Evolutionary conservation across 2,797 vertebrate species (phyloP).

Genomic region (Todus mexicanus): DNA sequence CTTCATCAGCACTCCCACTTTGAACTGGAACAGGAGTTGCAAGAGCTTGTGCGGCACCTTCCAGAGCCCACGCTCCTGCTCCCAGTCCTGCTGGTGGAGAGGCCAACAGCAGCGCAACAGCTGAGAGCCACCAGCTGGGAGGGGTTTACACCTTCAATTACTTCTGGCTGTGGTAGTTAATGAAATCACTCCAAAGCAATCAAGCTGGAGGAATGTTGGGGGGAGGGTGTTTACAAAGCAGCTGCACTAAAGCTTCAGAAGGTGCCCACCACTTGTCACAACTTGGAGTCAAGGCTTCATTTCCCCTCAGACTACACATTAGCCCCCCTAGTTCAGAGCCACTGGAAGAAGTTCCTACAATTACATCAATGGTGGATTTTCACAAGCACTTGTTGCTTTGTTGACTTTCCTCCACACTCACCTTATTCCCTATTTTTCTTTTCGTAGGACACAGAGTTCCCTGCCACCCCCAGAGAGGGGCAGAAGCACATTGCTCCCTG

Average conservation of each 20-base stretch:
- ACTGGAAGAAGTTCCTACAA: not conserved
- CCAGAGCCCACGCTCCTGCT: not conserved
- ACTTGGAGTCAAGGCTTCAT: not conserved
- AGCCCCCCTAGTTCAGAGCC: not conserved
- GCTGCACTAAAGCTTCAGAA: not conserved
- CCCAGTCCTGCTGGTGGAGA: not conserved
- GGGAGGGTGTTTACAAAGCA: not conserved
- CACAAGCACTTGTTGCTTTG: not conserved
- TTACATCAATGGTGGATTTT: not conserved
- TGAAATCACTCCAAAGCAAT: not conserved
- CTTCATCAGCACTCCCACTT: not conserved
- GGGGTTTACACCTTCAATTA: not conserved
- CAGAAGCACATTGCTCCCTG: not conserved
- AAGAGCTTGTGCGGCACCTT: not conserved
- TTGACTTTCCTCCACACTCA: not conserved
- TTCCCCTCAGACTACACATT: not conserved
- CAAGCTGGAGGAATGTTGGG: not conserved
- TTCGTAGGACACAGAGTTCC: not conserved
- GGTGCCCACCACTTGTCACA: not conserved
- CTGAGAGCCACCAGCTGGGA: not conserved
- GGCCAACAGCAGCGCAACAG: not conserved
- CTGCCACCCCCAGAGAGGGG: not conserved
- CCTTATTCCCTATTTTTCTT: not conserved
- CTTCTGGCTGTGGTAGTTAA: not conserved
- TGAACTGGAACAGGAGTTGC: not conserved